Evolutionary conservation across 2,888 invertebrate species (phyloP).

Genomic region (Lasioglossum malachurum): DNA sequence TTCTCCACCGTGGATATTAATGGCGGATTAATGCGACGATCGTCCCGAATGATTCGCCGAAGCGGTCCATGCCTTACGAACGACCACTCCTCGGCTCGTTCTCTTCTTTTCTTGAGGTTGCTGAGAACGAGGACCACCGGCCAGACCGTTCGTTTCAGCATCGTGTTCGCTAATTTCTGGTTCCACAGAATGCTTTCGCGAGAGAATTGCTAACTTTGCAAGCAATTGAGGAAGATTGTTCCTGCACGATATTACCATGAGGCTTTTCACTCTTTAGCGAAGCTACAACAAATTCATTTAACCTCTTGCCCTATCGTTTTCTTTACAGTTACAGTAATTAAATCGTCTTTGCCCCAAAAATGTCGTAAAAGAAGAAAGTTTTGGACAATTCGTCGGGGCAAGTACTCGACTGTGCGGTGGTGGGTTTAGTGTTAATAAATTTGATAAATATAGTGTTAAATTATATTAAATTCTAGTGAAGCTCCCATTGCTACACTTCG

Average conservation of each 20-base stretch:
- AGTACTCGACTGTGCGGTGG: too few species aligned
- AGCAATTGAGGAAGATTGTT: neutral
- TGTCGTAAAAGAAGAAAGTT: too few species aligned
- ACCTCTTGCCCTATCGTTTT: too few species aligned
- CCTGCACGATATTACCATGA: neutral
- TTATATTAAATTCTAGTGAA: neutral
- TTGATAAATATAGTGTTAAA: neutral
- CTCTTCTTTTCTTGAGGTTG: slow-evolving; percentile 7
- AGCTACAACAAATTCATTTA: neutral
- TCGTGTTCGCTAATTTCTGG: slow-evolving; percentile 12
- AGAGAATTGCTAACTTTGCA: neutral
- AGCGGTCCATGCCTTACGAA: neutral
- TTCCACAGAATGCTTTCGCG: neutral
- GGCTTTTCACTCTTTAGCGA: neutral
- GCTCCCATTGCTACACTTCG: neutral
- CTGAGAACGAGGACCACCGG: slow-evolving; percentile 9
- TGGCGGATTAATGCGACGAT: slow-evolving; percentile 84
- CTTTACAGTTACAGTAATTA: too few species aligned
- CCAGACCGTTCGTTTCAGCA: neutral
- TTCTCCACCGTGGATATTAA: slow-evolving; percentile 78
- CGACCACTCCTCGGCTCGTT: neutral
- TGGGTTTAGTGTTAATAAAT: neutral
- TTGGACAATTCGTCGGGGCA: too few species aligned
- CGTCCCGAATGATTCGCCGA: slow-evolving; percentile 59
- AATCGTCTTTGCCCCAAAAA: too few species aligned